Conservation (phyloP, 1,140 invertebrate species). For the Belonocnema kinseyi region DNA sequence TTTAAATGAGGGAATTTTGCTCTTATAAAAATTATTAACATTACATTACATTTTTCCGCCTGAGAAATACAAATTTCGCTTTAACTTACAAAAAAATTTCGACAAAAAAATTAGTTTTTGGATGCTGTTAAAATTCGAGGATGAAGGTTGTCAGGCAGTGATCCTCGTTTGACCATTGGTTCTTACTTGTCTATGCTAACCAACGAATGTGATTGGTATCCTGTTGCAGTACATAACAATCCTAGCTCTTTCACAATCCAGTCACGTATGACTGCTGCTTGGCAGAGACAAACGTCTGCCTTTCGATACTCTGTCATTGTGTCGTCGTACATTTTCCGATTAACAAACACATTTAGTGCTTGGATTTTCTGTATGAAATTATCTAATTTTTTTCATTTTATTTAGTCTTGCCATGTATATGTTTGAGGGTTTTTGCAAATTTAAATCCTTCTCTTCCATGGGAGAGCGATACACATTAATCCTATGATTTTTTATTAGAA, state of each 20-base stretch:
- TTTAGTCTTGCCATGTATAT: too few relatives aligned
- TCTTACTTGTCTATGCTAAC: not conserved
- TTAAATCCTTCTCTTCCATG: too few relatives aligned
- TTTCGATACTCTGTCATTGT: constrained; percentile 9
- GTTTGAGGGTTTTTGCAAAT: too few relatives aligned
- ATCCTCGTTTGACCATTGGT: not conserved
- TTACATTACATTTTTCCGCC: too few relatives aligned
- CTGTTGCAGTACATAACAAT: constrained; percentile 26
- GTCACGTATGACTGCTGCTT: constrained; percentile 20
- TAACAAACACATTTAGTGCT: not conserved
- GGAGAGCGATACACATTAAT: too few relatives aligned
- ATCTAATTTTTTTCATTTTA: too few relatives aligned
- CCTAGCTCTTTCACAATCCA: constrained; percentile 6
- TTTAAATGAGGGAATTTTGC: too few relatives aligned
- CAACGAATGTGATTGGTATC: not conserved
- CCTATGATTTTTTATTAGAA: too few relatives aligned
- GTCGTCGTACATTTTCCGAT: constrained; percentile 4
- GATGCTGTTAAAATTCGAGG: not conserved
- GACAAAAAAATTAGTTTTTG: not conserved
- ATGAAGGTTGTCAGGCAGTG: not conserved
- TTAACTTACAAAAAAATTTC: not conserved
- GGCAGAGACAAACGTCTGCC: constrained; percentile 25
- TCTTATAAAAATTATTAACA: too few relatives aligned
- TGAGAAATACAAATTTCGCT: too few relatives aligned
- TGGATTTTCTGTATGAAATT: not conserved